phyloP scores from a whole-genome alignment of 2,113 vertebrate species.

The Tachysurus vachellii region DNA sequence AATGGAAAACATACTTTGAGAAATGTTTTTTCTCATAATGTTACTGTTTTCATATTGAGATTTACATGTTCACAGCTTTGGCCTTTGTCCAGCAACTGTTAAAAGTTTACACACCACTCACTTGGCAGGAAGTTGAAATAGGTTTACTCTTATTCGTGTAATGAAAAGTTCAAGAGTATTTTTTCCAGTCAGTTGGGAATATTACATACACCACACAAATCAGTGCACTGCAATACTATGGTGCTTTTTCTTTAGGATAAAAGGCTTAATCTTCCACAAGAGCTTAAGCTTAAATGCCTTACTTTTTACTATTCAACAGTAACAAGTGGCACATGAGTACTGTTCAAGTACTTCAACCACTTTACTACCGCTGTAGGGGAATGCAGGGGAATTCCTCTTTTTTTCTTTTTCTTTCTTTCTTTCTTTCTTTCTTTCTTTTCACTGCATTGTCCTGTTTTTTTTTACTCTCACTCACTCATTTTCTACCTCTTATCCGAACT shows the following conservation, averaged over 20 bases:
- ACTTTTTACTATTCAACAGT: background rate
- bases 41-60: background rate
- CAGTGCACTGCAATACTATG: background rate
- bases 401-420: background rate
- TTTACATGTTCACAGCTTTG: background rate
- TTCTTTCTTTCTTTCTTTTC: too few species aligned
- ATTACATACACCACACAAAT: background rate
- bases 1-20: constrained; percentile 21
- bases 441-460: background rate
- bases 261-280: background rate
- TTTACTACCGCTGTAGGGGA: background rate
- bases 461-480: too few species aligned
- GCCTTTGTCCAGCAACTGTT: background rate
- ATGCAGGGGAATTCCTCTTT: background rate
- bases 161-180: background rate
- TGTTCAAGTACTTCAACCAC: background rate
- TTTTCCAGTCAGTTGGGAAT: background rate
- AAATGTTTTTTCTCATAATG: background rate
- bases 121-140: background rate
- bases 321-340: background rate
- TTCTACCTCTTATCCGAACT: too few species aligned
- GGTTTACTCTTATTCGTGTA: background rate
- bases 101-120: background rate
- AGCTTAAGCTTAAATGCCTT: background rate
- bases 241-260: background rate